phyloP scores from a whole-genome alignment of 1,140 invertebrate genomes.

The Hyles vespertilio region DNA sequence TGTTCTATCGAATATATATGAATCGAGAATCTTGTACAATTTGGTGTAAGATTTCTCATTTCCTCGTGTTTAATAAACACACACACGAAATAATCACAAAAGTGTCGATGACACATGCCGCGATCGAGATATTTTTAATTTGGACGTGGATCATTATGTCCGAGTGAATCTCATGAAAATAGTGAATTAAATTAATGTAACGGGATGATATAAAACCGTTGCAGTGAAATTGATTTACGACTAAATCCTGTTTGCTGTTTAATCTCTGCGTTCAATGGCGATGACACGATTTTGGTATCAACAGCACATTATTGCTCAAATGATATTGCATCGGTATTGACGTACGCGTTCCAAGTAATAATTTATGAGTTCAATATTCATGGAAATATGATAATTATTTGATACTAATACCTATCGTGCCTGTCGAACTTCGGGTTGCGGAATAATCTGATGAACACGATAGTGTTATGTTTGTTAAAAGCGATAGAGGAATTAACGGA shows the following conservation, averaged over 20 bases:
- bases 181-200: slow-evolving; percentile 50
- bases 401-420: too few relatives aligned
- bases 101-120: not conserved
- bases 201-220: slow-evolving; percentile 51
- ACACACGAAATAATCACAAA: too few relatives aligned
- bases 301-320: slow-evolving; percentile 51
- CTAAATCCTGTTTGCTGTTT: slow-evolving; percentile 67
- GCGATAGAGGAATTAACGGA: too few relatives aligned
- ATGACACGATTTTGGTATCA: slow-evolving; percentile 65
- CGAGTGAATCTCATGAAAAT: slow-evolving; percentile 12
- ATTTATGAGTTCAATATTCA: not conserved
- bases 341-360: slow-evolving; percentile 7
- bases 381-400: not conserved
- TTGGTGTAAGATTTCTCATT: too few relatives aligned
- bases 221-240: slow-evolving; percentile 58
- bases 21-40: too few relatives aligned
- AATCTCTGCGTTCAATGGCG: slow-evolving; percentile 50
- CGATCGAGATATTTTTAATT: not conserved
- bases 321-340: slow-evolving; percentile 38
- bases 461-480: too few relatives aligned
- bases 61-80: too few relatives aligned
- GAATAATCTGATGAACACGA: too few relatives aligned
- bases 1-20: too few relatives aligned
- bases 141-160: too few relatives aligned
- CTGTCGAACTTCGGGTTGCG: too few relatives aligned